These are phyloP conservation scores for Pristionchus fissidentatus DNA, from an alignment of 2,888 invertebrate species.

Conservation along the genomic window DNA sequence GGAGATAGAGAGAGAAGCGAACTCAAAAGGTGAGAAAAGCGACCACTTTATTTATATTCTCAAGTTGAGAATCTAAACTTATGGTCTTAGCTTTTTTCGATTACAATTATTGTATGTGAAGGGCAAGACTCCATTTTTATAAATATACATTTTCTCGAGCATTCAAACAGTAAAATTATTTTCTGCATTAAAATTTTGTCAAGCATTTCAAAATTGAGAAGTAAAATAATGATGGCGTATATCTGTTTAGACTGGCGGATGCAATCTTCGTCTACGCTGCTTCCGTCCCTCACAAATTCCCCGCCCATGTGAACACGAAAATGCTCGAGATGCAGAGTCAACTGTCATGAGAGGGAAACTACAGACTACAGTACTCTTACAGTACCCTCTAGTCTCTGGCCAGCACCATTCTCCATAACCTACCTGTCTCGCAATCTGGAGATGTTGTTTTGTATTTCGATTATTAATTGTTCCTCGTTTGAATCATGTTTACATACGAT, in stretches of 20 bases:
- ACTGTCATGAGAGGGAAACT: conserved; percentile 43
- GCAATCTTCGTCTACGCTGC: conserved; percentile 72
- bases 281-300: conserved; percentile 71
- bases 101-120: too few relatives aligned
- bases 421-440: not conserved
- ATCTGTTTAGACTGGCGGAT: conserved; percentile 60
- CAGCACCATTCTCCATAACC: not conserved
- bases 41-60: too few relatives aligned
- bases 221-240: too few relatives aligned
- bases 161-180: too few relatives aligned
- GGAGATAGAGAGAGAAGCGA: conserved; percentile 11
- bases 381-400: too few relatives aligned
- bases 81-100: too few relatives aligned
- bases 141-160: too few relatives aligned
- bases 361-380: not conserved
- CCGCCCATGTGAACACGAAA: conserved; percentile 68
- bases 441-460: too few relatives aligned
- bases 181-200: too few relatives aligned
- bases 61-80: too few relatives aligned
- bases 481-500: not conserved
- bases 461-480: not conserved
- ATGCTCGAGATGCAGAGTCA: conserved; percentile 70
- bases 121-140: too few relatives aligned
- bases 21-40: not conserved
- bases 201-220: too few relatives aligned